phyloP scores from a whole-genome alignment of 2,113 vertebrate genomes.

The Cebidichthys violaceus region DNA sequence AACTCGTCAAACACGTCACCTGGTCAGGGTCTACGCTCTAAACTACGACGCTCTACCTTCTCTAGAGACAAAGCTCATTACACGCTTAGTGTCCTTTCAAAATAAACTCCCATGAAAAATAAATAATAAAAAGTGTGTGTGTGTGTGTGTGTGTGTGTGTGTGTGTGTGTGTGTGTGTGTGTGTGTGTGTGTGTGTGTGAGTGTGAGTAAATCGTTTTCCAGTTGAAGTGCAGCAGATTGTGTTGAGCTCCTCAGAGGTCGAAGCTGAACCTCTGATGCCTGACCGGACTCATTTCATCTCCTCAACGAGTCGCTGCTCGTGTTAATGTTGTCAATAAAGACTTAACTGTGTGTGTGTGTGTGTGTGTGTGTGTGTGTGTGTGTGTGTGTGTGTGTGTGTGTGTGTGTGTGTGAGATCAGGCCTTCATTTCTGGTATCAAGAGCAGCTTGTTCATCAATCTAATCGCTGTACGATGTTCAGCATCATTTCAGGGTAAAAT shows the following conservation, averaged over 20 bases:
- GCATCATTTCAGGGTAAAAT: too few species aligned
- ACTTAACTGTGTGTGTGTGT: conserved; percentile 41
- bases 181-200: conserved; percentile 3
- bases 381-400: conserved; percentile 13
- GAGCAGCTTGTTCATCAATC: too few species aligned
- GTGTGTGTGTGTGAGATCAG: background rate
- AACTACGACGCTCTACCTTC: too few species aligned
- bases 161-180: background rate
- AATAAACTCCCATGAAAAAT: too few species aligned
- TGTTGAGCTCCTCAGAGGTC: conserved; percentile 36
- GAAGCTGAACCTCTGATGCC: conserved; percentile 28
- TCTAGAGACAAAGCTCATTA: too few species aligned
- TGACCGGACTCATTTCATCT: conserved; percentile 60
- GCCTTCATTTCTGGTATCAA: too few species aligned
- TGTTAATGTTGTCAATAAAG: conserved; percentile 75
- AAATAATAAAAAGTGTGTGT: too few species aligned
- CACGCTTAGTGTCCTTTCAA: too few species aligned
- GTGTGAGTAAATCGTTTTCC: conserved; percentile 43
- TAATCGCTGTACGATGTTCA: too few species aligned
- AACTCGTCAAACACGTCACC: too few species aligned
- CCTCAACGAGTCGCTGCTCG: conserved; percentile 58
- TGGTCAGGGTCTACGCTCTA: too few species aligned
- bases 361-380: conserved; percentile 27
- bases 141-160: background rate
- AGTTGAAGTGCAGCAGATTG: conserved; percentile 23